Evolutionary conservation across 2,797 vertebrate species (phyloP), one percentile per base, ranked within the genome.

Genomic region (Tokudaia muenninki): DNA sequence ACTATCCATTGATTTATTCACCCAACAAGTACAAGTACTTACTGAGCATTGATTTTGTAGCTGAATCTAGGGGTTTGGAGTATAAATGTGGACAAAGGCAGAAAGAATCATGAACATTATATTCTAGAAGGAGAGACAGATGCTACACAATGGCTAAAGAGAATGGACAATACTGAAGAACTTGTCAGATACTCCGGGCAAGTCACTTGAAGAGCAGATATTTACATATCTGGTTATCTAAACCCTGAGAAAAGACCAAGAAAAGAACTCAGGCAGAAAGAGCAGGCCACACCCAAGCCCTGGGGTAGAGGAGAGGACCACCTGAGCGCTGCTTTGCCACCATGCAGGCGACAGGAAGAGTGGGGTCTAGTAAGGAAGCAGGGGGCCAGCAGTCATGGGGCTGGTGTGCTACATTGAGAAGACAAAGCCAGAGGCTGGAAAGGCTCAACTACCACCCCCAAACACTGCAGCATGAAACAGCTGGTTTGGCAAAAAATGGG

Each of bases 11-110:
- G 44, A 41, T 78, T 74, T 67, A 79, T 82, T 84, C 44, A 88
- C n/a, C 77, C 34, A 94, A 80, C 47, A 87, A 92, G 74, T 80
- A 80, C 47, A 87, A 92, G 74, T 80, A 94, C 37, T 95, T 93
- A 80, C 29, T 92, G 65, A 94, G 26, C 11, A 81, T 17, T 91
- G 77, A 79, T 44, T 94, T 77, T 83, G 57, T 52, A 79, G 55
- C 50, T 92, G 86, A 19, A 63, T n/a, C 21, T 89, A 83, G 63
- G 22, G 24, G 83, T 19, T 82, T 84, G 80, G 17, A 67, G 86
- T 75, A 86, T 75, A 94, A 94, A 74, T 81, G 26, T 72, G 41
- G 44, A 55, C 22, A 75, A 81, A 94, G 72, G 91, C 17, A 92
- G 80, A 93, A 91, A 95, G 70, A 93, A 89, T 79, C n/a, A 50